phyloP scores from a whole-genome alignment of 2,888 invertebrate genomes.

The Meghimatium bilineatum region DNA sequence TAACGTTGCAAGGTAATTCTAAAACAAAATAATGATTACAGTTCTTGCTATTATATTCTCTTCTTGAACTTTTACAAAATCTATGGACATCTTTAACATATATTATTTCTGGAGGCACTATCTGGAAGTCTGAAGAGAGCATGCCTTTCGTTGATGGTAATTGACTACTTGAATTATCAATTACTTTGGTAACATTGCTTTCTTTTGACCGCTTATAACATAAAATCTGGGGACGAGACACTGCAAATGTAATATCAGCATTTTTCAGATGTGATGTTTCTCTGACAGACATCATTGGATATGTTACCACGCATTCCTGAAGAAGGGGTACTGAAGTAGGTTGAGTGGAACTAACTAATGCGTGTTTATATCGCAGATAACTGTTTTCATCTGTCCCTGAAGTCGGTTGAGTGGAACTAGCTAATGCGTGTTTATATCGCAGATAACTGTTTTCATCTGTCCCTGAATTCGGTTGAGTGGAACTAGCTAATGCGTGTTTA shows the following conservation, averaged over 20 bases:
- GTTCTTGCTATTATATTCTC: neutral
- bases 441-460: neutral
- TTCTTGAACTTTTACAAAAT: neutral
- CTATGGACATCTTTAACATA: no score
- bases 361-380: neutral
- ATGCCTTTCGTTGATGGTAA: neutral
- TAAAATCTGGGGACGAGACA: neutral
- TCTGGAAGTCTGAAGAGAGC: neutral
- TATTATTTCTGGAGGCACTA: neutral
- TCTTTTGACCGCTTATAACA: neutral
- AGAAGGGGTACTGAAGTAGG: neutral
- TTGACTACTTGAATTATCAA: neutral
- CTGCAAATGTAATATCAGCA: neutral
- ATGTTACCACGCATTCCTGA: neutral
- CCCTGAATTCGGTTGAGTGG: neutral
- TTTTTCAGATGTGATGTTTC: neutral
- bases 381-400: neutral
- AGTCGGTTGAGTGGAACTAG: neutral
- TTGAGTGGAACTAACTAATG: neutral
- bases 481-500: neutral
- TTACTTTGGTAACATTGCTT: neutral
- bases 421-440: neutral
- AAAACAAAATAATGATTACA: slow-evolving; percentile 8
- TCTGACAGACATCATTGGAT: neutral
- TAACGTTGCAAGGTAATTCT: neutral